A percentile compares a stretch with the other conserved stretches of the same genome.
Conservation (phyloP, 2,888 invertebrate genomes). For the Folsomia manolachei region DNA sequence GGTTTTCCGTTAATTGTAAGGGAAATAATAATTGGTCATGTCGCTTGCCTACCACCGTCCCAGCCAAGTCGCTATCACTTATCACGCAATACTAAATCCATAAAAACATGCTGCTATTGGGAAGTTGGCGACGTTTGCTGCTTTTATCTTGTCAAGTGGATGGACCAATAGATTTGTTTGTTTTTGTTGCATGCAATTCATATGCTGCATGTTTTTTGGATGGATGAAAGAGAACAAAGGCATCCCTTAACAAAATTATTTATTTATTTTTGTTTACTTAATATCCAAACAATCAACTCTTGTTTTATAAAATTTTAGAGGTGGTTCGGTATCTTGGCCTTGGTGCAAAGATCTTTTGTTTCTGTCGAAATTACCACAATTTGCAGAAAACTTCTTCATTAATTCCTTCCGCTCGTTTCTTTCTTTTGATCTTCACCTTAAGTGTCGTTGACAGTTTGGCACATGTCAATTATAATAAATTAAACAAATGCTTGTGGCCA, state of each 20-base stretch:
- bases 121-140: not conserved
- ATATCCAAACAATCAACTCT: too few species aligned
- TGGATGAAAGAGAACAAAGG: not conserved
- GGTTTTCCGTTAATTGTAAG: slow-evolving; percentile 20
- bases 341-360: not conserved
- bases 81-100: not conserved
- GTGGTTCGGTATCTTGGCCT: not conserved
- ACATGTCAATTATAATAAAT: slow-evolving; percentile 1
- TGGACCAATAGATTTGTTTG: too few species aligned
- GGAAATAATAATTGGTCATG: slow-evolving; percentile 17
- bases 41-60: not conserved
- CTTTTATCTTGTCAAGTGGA: too few species aligned
- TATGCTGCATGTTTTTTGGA: not conserved
- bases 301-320: not conserved
- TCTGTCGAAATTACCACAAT: slow-evolving; percentile 3
- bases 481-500: not conserved
- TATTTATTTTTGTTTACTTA: not conserved
- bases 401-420: not conserved
- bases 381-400: not conserved
- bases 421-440: not conserved
- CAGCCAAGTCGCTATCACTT: not conserved
- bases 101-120: not conserved
- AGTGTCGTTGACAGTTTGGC: not conserved
- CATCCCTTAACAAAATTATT: not conserved
- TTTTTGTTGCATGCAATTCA: too few species aligned